phyloP scores from a whole-genome alignment of 2,888 invertebrate genomes.

The Lycocerus yunnanus region DNA sequence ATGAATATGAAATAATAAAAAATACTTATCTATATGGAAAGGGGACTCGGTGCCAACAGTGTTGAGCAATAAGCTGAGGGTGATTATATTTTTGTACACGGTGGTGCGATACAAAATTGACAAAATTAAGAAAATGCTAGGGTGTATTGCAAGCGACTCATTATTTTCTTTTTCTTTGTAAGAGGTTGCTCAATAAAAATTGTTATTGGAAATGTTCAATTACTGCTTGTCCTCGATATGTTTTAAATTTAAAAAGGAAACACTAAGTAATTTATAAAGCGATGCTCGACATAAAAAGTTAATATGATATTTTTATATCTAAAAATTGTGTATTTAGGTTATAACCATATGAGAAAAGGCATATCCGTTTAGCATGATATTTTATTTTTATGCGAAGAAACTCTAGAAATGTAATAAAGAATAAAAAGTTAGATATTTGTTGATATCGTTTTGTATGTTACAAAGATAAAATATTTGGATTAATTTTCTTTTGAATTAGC shows the following conservation, averaged over 20 bases:
- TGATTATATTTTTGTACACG: no score
- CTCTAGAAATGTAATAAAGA: conserved; percentile 19
- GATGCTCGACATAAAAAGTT: conserved; percentile 16
- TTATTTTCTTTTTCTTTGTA: not conserved
- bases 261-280: conserved; percentile 9
- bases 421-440: conserved; percentile 19
- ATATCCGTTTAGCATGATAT: conserved; percentile 12
- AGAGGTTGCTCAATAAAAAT: not conserved
- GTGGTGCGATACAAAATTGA: not conserved
- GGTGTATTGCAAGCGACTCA: no score
- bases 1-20: no score
- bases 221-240: not conserved
- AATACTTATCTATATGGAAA: no score
- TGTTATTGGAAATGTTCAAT: not conserved
- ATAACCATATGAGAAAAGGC: conserved; percentile 12
- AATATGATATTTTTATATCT: conserved; percentile 12
- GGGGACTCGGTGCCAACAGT: no score
- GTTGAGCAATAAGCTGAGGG: no score
- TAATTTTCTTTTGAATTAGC: not conserved
- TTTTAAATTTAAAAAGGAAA: not conserved
- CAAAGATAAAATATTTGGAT: not conserved
- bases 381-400: conserved; percentile 17
- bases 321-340: conserved; percentile 6
- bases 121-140: not conserved
- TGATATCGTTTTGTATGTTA: conserved; percentile 9